Base-by-base conservation (phyloP, 2,113 vertebrate species). In the Oreochromis spilurus region DNA sequence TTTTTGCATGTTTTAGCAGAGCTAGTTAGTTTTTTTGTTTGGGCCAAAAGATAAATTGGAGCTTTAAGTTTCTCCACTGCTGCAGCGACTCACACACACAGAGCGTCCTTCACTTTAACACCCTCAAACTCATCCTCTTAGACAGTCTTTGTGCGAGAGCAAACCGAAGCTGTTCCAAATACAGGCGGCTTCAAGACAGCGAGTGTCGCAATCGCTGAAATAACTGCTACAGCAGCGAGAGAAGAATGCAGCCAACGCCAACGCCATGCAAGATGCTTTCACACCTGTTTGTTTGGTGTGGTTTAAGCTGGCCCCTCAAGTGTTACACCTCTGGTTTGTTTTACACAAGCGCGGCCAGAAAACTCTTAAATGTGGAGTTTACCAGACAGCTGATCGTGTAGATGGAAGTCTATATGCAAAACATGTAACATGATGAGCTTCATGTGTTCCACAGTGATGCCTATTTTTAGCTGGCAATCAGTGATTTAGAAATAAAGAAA, bases 381-480 rank as follows among this genome's bases (percentile, higher is more conserved):
- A 4, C 24, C 60, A 19, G 83, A 45, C 87, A 86, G 87, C 85
- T 81, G 67, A 75, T 75, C 0, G 9, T 29, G 14, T 48, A 11
- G 14, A 29, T 29, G 10, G 50, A 82, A 83, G 13, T n/a, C 19
- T 36, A 3, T 65, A 36, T 12, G 17, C 60, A 3, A 34, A 58
- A 5, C 67, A 45, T 55, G 34, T 26, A 38, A 60, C 29, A 43
- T 58, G 45, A 29, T 58, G 62, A 9, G 19, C 40, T 79, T 54
- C 34, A 40, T 13, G 13, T 54, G 84, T 10, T 7, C 79, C 57
- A 70, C 26, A 43, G 24, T 16, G n/a, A 3, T 65, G 17, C 31
- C 86, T 92, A 90, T 91, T 90, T 93, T 84, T 91, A 91, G 88
- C 34, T 7, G 17, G 17, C 65, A 83, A 87, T 92, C 45, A 1